A percentile compares a stretch with the other conserved stretches of the same genome.
phyloP scores from a whole-genome alignment of 2,888 invertebrate species.

The Acanthosepion pharaonis region DNA sequence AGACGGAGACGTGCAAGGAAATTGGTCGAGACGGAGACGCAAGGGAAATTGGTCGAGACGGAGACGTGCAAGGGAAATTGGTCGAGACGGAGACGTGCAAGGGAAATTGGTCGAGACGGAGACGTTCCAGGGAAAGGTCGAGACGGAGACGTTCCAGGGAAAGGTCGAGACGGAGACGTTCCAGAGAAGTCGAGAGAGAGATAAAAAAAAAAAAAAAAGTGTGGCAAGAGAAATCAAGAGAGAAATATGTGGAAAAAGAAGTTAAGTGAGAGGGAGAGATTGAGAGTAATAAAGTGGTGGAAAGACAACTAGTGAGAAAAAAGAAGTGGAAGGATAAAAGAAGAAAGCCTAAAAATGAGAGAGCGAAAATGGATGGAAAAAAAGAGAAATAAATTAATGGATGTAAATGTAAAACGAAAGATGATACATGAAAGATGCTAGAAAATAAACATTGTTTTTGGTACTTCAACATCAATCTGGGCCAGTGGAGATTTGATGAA shows the following conservation, averaged over 20 bases:
- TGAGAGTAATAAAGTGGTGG: too few relatives aligned
- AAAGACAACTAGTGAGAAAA: too few relatives aligned
- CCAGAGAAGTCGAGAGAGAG: neutral
- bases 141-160: neutral
- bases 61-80: neutral
- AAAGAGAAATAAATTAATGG: neutral
- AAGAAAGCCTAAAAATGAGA: accelerated
- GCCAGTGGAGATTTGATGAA: too few relatives aligned
- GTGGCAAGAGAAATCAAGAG: neutral
- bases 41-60: neutral
- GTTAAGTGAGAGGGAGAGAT: too few relatives aligned
- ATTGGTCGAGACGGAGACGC: neutral
- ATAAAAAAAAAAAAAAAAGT: neutral
- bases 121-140: neutral
- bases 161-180: neutral
- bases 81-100: neutral
- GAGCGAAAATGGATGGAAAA: neutral
- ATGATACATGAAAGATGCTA: too few relatives aligned
- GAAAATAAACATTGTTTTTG: too few relatives aligned
- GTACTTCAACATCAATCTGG: too few relatives aligned
- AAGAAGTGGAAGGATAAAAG: accelerated
- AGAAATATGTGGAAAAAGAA: too few relatives aligned
- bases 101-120: too few relatives aligned
- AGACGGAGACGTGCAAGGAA: neutral
- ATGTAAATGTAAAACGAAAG: too few relatives aligned